Percentiles rank a stretch among this genome's conserved stretches.
phyloP scores from a whole-genome alignment of 30 jellyfish, hydroid and myxozoan genomes.

The Calvadosia cruxmelitensis region DNA sequence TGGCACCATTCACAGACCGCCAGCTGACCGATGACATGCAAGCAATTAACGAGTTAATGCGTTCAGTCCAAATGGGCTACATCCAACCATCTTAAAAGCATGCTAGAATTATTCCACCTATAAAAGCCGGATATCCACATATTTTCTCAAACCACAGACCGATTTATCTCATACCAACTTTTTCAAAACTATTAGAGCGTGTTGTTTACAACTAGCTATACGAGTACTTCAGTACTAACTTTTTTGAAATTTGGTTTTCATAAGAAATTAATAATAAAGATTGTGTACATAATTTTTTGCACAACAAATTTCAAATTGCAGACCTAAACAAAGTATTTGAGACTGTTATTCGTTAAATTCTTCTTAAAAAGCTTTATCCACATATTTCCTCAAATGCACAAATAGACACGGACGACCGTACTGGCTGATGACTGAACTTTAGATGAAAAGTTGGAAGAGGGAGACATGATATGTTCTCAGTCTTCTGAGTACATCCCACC shows the following conservation, averaged over 20 bases:
- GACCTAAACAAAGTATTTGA: not conserved
- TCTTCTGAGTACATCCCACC: too few relatives aligned
- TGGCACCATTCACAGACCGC: slow-evolving; percentile 8
- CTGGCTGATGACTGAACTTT: too few relatives aligned
- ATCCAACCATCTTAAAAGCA: slow-evolving; percentile 8
- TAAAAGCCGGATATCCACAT: slow-evolving; percentile 16
- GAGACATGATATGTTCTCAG: too few relatives aligned
- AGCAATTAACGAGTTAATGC: too few relatives aligned
- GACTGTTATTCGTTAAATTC: not conserved
- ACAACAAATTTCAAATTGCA: too few relatives aligned
- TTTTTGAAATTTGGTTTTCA: not conserved
- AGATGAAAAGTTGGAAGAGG: too few relatives aligned
- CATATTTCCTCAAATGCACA: too few relatives aligned
- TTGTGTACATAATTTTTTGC: not conserved
- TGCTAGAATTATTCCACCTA: slow-evolving; percentile 17
- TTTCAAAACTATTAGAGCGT: not conserved
- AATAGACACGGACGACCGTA: too few relatives aligned
- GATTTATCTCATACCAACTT: slow-evolving; percentile 8
- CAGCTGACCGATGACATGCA: too few relatives aligned
- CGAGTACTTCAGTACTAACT: not conserved
- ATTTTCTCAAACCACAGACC: slow-evolving; percentile 23
- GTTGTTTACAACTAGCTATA: not conserved
- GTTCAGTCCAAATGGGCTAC: slow-evolving; percentile 23
- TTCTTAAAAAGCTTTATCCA: not conserved
- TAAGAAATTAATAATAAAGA: too few relatives aligned